Evolutionary conservation across 2,888 invertebrate species (phyloP).

Genomic region (Dasysyrphus tricinctus): DNA sequence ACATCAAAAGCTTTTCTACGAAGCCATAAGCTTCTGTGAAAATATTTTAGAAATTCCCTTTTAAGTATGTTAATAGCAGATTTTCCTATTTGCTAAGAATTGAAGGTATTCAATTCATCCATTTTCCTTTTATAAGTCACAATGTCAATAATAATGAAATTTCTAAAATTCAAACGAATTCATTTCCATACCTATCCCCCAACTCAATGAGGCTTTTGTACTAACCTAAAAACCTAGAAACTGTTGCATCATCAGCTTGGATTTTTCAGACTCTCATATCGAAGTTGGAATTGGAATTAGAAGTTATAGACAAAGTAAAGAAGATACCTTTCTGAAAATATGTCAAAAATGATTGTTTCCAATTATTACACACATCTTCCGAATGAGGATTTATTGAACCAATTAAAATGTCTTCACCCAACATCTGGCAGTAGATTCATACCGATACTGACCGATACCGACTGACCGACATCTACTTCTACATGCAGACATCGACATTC

Average conservation of each 20-base stretch:
- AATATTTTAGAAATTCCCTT: no score
- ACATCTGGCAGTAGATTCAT: slow-evolving; percentile 29
- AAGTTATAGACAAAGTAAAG: neutral
- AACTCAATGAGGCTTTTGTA: no score
- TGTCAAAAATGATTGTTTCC: slow-evolving; percentile 9
- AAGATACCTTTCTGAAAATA: neutral
- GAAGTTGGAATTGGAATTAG: neutral
- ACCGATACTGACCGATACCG: neutral
- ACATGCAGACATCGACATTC: neutral
- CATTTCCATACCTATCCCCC: neutral
- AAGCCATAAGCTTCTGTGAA: no score
- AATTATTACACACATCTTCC: slow-evolving; percentile 15
- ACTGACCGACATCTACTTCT: neutral
- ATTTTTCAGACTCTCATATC: neutral
- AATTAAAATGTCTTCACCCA: slow-evolving; percentile 62
- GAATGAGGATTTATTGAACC: slow-evolving; percentile 39
- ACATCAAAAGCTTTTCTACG: no score
- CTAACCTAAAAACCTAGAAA: no score
- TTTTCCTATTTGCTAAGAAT: no score
- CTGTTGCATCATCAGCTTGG: slow-evolving; percentile 3
- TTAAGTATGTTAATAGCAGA: no score
- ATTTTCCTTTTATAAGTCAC: no score
- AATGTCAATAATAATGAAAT: slow-evolving; percentile 3
- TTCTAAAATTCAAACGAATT: neutral
- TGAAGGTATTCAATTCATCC: no score